These are phyloP conservation scores for Clitarchus hookeri DNA, from an alignment of 2,888 invertebrate species.

Conservation along the genomic window DNA sequence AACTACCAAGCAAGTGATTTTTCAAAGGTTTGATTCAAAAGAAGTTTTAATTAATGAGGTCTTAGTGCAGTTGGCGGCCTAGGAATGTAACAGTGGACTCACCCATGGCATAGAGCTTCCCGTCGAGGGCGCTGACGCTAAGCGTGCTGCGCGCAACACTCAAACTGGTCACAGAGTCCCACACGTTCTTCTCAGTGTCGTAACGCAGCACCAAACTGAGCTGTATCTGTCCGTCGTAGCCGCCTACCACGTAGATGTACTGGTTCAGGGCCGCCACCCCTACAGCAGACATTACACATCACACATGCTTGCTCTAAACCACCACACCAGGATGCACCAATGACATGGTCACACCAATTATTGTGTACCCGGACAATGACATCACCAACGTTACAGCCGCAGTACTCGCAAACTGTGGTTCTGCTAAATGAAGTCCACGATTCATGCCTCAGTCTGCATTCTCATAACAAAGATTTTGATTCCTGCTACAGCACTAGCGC, in stretches of 20 bases:
- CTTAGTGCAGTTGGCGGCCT: no score
- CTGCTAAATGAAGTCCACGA: no score
- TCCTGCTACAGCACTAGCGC: no score
- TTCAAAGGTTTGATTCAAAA: no score
- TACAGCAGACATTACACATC: slow-evolving; percentile 48
- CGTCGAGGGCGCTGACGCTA: slow-evolving; percentile 83
- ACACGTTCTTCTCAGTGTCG: slow-evolving; percentile 79
- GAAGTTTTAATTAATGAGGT: not conserved
- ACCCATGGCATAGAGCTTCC: slow-evolving; percentile 89
- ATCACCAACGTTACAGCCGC: no score
- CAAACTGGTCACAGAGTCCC: slow-evolving; percentile 79
- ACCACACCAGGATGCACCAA: no score
- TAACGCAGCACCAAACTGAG: slow-evolving; percentile 84
- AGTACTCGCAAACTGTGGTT: no score
- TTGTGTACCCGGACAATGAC: no score
- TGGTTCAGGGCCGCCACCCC: slow-evolving; percentile 84
- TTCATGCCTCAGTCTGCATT: no score
- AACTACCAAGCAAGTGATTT: no score
- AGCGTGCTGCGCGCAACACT: slow-evolving; percentile 84
- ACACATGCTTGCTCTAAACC: not conserved
- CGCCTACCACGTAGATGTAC: slow-evolving; percentile 90
- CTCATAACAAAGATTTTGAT: no score
- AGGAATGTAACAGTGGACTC: slow-evolving; percentile 43
- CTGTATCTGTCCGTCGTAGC: slow-evolving; percentile 86
- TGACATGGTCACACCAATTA: no score